Conservation (phyloP, 2,888 invertebrate genomes). For the Odontothrips loti region DNA sequence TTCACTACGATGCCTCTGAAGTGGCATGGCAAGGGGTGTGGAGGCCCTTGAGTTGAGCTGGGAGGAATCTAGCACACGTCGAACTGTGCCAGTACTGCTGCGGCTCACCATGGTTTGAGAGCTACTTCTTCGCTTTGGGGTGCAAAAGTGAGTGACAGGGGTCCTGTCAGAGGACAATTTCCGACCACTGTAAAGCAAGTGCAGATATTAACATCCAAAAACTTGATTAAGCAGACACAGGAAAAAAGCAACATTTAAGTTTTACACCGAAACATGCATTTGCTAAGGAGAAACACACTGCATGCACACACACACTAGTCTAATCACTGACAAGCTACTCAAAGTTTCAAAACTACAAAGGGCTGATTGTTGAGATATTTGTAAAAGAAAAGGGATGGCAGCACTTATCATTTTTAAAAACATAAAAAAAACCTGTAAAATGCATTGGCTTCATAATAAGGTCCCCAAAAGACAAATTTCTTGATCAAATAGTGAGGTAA, state of each 20-base stretch:
- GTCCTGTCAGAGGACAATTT: constrained; percentile 29
- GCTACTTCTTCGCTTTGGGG: constrained; percentile 30
- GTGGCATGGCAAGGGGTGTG: neutral
- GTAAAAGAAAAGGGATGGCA: too few relatives aligned
- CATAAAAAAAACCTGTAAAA: neutral
- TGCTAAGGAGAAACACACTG: neutral
- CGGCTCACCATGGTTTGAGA: neutral
- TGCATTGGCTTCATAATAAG: too few relatives aligned
- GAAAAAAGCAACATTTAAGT: neutral
- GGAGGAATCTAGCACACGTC: neutral
- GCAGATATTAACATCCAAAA: neutral
- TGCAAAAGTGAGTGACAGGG: constrained; percentile 33
- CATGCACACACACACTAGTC: neutral
- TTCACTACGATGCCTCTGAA: neutral
- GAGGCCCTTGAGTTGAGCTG: neutral
- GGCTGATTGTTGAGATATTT: too few relatives aligned
- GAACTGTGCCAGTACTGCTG: neutral
- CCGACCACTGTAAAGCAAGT: neutral
- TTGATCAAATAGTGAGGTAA: neutral
- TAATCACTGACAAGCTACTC: neutral
- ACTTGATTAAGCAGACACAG: neutral
- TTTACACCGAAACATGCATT: neutral
- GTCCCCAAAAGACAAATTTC: neutral
- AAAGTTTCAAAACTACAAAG: neutral
- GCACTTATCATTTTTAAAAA: neutral